Percentiles rank a stretch among this genome's conserved stretches.
Evolutionary conservation across 2,113 vertebrate genomes (phyloP).

Genomic region (Pyrgilauda ruficollis): DNA sequence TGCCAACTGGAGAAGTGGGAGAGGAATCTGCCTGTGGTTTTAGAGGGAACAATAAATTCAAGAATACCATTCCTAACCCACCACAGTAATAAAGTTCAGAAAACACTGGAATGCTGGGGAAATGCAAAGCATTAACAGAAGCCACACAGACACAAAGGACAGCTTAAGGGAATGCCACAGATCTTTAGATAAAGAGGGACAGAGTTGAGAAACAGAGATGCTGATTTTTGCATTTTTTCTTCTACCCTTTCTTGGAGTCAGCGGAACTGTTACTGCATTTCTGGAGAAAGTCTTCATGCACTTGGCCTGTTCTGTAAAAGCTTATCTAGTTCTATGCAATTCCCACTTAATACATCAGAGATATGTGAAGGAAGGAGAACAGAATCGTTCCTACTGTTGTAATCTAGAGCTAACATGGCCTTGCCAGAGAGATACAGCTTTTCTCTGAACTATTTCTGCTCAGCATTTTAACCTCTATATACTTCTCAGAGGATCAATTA

Average conservation of each 20-base stretch:
- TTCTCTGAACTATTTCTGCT: not conserved
- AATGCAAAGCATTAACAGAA: not conserved
- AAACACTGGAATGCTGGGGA: not conserved
- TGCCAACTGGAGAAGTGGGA: not conserved
- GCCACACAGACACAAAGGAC: not conserved
- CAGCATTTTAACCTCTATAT: not conserved
- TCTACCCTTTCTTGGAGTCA: not conserved
- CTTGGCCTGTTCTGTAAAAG: not conserved
- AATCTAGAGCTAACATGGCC: not conserved
- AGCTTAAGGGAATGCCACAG: not conserved
- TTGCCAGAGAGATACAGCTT: not conserved
- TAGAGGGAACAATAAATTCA: not conserved
- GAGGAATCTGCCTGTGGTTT: not conserved
- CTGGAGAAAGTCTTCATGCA: rapidly evolving
- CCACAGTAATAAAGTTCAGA: not conserved
- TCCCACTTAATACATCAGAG: not conserved
- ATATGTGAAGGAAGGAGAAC: not conserved
- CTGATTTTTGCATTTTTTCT: not conserved
- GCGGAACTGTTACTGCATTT: not conserved
- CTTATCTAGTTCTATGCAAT: not conserved
- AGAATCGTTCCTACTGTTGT: not conserved
- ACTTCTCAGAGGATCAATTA: not conserved
- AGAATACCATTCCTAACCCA: not conserved
- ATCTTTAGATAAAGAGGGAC: not conserved
- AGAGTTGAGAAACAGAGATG: not conserved